A percentile compares a stretch with the other conserved stretches of the same genome.
Conservation (phyloP, 2,797 vertebrate species). For the Adrianichthys oophorus region DNA sequence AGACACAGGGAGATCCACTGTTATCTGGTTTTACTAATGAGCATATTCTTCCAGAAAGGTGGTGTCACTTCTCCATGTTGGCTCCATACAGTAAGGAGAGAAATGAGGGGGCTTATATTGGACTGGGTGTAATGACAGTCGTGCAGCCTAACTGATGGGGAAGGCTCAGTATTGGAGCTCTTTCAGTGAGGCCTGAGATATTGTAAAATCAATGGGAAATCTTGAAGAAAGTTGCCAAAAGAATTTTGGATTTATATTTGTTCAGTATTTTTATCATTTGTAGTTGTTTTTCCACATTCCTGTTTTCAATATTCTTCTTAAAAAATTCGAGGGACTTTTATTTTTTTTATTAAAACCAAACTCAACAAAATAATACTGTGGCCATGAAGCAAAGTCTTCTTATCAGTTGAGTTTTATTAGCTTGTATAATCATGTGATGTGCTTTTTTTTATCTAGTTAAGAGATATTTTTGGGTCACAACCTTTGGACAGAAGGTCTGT, state of each 20-base stretch:
- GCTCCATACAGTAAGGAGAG: conserved; percentile 62
- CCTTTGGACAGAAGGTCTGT: not conserved
- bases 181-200: conserved; percentile 16
- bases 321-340: too few relatives aligned
- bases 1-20: conserved; percentile 72
- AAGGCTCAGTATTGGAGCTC: conserved; percentile 34
- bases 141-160: conserved; percentile 37
- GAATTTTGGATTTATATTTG: too few relatives aligned
- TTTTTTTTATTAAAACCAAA: too few relatives aligned
- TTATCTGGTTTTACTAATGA: conserved; percentile 73
- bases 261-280: too few relatives aligned
- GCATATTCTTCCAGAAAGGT: conserved; percentile 66
- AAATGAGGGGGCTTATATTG: conserved; percentile 61
- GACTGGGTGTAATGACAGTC: conserved; percentile 65
- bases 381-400: not conserved
- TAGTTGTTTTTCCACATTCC: too few relatives aligned
- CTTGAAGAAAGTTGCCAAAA: not conserved
- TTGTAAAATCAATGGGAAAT: not conserved
- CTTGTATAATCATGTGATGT: not conserved
- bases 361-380: not conserved
- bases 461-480: not conserved
- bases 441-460: not conserved
- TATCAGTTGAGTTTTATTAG: not conserved
- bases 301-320: too few relatives aligned
- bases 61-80: conserved; percentile 60